Evolutionary conservation across 2,888 invertebrate species (phyloP), one percentile per base, ranked within the genome.

Genomic region (Drosophila mayaguana): DNA sequence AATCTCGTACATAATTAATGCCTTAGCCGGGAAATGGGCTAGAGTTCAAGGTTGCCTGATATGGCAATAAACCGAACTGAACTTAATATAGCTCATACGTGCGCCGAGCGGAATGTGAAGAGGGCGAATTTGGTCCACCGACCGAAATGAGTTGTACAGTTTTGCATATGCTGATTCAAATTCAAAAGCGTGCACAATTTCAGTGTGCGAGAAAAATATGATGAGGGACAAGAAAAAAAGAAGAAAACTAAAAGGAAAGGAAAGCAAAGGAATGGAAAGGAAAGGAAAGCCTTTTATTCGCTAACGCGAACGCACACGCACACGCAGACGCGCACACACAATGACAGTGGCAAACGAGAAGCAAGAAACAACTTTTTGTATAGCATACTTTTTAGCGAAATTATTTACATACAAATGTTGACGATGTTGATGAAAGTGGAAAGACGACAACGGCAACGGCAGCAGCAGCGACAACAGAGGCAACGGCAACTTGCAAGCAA

Each of bases 1-100:
- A 78, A 69, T 34, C 65, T 66, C 72, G 75, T 83, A 72, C 79
- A 83, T 83, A 88, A 89, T 89, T 89, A 83, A 89, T 78, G 73
- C 56, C 56, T 18, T 18, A 42, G 50, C 43, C 42, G 43, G 42
- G 11, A 46, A 65, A 80, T 63, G 63, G 64, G 28, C 46, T 2
- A 25, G 62, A 63, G 78, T 72, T 78, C 78, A 77, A 78, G 78
- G 81, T 81, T 78, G 78, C 18, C 60, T 56, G 45, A 51, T 59
- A 64, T 51, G 43, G 53, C 45, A 22, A 69, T 55, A 72, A 72
- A 42, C 72, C 45, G 25, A 62, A 61, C 48, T 20, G 25, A 62
- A 71, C 48, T 32, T 18, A 43, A 38, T 36, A 50, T 73, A 32
- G 32, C 28, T 40, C 6, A 34, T 25, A 28, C 59, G 42, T 45